Evolutionary conservation across 2,797 vertebrate species (phyloP), one percentile per base, ranked within the genome.

Genomic region (Peromyscus eremicus): DNA sequence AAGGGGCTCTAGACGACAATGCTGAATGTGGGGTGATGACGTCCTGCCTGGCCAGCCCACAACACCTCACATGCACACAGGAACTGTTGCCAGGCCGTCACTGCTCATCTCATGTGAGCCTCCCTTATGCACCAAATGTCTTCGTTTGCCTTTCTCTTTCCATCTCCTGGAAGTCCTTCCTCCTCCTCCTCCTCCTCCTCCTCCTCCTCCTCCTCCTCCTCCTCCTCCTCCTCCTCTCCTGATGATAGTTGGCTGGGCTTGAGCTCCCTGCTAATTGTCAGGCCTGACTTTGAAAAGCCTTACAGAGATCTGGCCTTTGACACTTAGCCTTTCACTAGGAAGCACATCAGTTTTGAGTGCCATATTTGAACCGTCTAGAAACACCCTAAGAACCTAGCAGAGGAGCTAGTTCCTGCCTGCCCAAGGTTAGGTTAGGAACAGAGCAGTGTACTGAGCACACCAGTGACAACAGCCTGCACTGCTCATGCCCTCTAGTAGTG

Each of bases 1-100:
- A 98, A 98, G 52, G 62, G 49, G 64, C 34, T 27, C 4, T 8
- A 2, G 57, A 12, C n/a, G 34, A 14, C 2, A 40, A 23, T n/a
- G 49, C 60, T 49, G 12, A 16, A 13, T 14, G 34, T 71, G n/a
- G 64, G 66, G 13, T 62, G 52, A 12, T 11, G 5, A 11, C 37
- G 6, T 68, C 85, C 21, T 81, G 70, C 81, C 37, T 1, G 0
- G 37, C 34, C 46, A 43, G 64, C 25, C 27, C 34, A 16, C 77
- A 14, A 27, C 4, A 37, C 76, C 25, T 46, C 8, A 4, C 19
- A 0, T 6, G 12, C 11, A 5, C 21, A 37, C 4, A n/a, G 32
- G 25, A 25, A 12, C 71, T 13, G 17, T 73, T 27, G 1, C n/a
- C 43, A 29, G 64, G 34, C 9, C 16, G 29, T 13, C 40, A 19